Evolutionary conservation across 2,113 vertebrate species (phyloP).

Genomic region (Carollia perspicillata): DNA sequence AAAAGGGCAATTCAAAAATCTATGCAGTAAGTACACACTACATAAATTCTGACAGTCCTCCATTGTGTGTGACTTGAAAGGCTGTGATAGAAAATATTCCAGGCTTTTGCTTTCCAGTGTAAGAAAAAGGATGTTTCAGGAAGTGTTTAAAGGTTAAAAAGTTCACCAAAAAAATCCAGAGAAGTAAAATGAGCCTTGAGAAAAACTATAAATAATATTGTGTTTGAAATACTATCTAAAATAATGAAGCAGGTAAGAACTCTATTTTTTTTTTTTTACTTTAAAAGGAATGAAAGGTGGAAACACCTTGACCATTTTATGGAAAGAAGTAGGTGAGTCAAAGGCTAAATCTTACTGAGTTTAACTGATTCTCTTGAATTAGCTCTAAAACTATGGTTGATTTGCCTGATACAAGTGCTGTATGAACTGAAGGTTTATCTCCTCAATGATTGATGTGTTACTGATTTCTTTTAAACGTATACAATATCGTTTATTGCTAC

Average conservation of each 20-base stretch:
- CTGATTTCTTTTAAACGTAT: neutral
- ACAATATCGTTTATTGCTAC: too few relatives aligned
- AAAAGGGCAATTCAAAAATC: neutral
- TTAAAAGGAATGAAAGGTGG: neutral
- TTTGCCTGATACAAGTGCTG: neutral
- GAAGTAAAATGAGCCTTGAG: neutral
- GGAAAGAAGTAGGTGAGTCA: neutral
- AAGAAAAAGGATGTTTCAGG: neutral
- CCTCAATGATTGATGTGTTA: fast-evolving
- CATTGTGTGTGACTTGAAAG: neutral
- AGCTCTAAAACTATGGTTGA: neutral
- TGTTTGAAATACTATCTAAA: neutral
- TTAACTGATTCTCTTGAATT: neutral
- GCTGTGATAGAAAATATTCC: neutral
- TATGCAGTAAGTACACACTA: neutral
- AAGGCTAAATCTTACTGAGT: neutral
- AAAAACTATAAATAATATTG: neutral
- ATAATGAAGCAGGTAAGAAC: neutral
- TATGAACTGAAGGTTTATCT: neutral
- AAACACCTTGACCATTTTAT: neutral
- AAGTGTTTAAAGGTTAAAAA: neutral
- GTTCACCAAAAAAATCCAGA: neutral
- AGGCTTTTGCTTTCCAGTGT: neutral
- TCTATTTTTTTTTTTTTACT: neutral
- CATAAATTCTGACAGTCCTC: neutral